Conservation (phyloP, 2,113 vertebrate species). For the Hemicordylus capensis region DNA sequence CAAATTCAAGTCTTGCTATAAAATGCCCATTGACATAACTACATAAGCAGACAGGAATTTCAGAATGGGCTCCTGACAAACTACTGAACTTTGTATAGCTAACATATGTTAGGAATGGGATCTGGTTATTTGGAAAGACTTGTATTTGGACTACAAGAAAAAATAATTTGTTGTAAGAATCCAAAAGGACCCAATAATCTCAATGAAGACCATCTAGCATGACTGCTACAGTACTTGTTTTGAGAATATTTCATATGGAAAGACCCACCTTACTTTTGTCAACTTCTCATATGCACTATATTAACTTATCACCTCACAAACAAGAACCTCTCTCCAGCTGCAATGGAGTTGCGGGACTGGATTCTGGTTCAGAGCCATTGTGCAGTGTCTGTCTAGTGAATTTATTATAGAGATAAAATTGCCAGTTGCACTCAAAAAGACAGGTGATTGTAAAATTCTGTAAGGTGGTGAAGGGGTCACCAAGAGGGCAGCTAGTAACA, state of each 20-base stretch:
- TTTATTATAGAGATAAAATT: slow-evolving; percentile 20
- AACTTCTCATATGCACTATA: background rate
- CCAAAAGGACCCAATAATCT: slow-evolving; percentile 49
- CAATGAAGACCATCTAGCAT: slow-evolving; percentile 13
- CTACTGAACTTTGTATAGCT: slow-evolving; percentile 13
- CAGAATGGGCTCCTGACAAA: slow-evolving; percentile 8
- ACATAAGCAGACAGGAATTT: slow-evolving; percentile 1
- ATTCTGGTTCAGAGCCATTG: slow-evolving; percentile 5
- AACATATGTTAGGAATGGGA: background rate
- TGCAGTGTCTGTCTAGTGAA: slow-evolving; percentile 24
- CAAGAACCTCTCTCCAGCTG: slow-evolving; percentile 32
- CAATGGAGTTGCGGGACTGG: slow-evolving; percentile 18
- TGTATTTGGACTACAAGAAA: slow-evolving; percentile 37
- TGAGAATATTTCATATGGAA: slow-evolving; percentile 23
- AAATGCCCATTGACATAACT: background rate
- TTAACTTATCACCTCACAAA: slow-evolving; percentile 48
- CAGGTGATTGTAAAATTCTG: slow-evolving; percentile 32
- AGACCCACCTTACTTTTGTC: slow-evolving; percentile 17
- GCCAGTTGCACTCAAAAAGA: slow-evolving; percentile 24
- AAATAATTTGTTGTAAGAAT: slow-evolving; percentile 32
- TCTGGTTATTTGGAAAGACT: background rate
- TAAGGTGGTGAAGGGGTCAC: slow-evolving; percentile 44
- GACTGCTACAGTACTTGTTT: slow-evolving; percentile 25
- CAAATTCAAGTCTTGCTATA: background rate
- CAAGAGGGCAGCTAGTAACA: slow-evolving; percentile 40